Evolutionary conservation across 2,888 invertebrate species (phyloP).

Genomic region (Cosmorhoe ocellata): DNA sequence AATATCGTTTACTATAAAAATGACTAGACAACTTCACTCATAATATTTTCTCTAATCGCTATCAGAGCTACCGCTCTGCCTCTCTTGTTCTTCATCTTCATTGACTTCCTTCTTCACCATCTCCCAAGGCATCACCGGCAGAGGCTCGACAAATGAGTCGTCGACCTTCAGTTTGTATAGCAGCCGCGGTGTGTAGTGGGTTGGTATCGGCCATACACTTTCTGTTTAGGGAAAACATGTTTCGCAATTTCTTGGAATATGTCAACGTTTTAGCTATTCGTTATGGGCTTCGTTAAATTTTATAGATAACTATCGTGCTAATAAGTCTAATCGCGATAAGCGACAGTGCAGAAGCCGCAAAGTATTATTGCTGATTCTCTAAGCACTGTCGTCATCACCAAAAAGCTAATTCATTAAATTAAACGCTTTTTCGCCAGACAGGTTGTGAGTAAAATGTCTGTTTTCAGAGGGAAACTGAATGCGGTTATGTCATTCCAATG

Average conservation of each 20-base stretch:
- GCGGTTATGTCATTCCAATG: too few relatives aligned
- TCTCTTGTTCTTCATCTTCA: conserved; percentile 57
- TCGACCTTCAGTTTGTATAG: conserved; percentile 72
- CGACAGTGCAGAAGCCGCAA: too few relatives aligned
- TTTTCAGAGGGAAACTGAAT: too few relatives aligned
- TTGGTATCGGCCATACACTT: conserved; percentile 69
- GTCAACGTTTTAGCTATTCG: too few relatives aligned
- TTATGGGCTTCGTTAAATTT: too few relatives aligned
- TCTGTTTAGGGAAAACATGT: conserved; percentile 37
- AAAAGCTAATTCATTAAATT: too few relatives aligned
- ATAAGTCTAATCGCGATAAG: too few relatives aligned
- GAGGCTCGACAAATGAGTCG: conserved; percentile 71
- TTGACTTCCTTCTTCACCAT: conserved; percentile 53
- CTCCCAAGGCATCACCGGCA: conserved; percentile 77
- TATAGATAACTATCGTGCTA: too few relatives aligned
- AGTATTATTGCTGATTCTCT: too few relatives aligned
- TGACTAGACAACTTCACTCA: conserved; percentile 35
- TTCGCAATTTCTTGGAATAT: background rate
- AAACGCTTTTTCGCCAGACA: too few relatives aligned
- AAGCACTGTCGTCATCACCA: too few relatives aligned
- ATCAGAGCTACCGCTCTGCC: conserved; percentile 51
- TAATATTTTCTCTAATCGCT: conserved; percentile 49
- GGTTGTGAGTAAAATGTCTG: too few relatives aligned
- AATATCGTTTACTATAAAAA: conserved; percentile 25
- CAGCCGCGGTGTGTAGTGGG: conserved; percentile 66